Percentiles rank a stretch among this genome's conserved stretches.
phyloP scores from a whole-genome alignment of 2,888 invertebrate genomes.

The Caenorhabditis japonica region DNA sequence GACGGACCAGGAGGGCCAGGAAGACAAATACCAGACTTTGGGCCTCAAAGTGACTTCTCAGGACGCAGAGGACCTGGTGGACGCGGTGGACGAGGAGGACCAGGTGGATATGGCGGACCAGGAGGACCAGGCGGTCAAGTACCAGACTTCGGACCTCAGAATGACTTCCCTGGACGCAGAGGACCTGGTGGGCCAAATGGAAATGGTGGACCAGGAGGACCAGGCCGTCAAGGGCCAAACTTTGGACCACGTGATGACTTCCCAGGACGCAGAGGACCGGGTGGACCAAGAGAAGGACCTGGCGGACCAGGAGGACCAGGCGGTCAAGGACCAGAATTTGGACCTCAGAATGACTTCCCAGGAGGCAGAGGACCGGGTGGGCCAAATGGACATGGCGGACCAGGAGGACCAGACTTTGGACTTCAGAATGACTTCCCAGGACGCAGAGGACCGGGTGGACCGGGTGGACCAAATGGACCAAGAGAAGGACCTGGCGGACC shows the following conservation, averaged over 20 bases:
- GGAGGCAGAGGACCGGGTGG: constrained; percentile 12
- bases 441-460: constrained; percentile 1
- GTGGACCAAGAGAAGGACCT: constrained; percentile 4
- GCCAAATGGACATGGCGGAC: constrained; percentile 5
- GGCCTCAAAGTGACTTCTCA: too few species aligned
- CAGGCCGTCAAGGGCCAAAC: constrained; percentile 11
- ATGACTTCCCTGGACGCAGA: constrained; percentile 12
- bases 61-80: too few species aligned
- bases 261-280: constrained; percentile 10
- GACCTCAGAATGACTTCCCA: too few species aligned
- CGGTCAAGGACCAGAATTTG: too few species aligned
- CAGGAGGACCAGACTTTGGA: background rate
- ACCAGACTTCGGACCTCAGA: constrained; percentile 16
- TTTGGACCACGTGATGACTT: constrained; percentile 8
- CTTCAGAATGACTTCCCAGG: constrained; percentile 1
- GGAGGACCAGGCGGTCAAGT: constrained; percentile 10
- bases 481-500: constrained; percentile 9
- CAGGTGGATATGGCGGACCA: too few species aligned
- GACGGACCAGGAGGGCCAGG: constrained; percentile 13
- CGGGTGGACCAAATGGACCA: too few species aligned
- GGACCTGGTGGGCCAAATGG: constrained; percentile 22
- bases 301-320: constrained; percentile 9
- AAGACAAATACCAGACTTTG: too few species aligned
- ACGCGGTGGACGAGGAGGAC: too few species aligned
- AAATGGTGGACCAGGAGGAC: constrained; percentile 14